These are phyloP conservation scores for Lithophane leautieri DNA, from an alignment of 2,888 invertebrate species.

Conservation along the genomic window DNA sequence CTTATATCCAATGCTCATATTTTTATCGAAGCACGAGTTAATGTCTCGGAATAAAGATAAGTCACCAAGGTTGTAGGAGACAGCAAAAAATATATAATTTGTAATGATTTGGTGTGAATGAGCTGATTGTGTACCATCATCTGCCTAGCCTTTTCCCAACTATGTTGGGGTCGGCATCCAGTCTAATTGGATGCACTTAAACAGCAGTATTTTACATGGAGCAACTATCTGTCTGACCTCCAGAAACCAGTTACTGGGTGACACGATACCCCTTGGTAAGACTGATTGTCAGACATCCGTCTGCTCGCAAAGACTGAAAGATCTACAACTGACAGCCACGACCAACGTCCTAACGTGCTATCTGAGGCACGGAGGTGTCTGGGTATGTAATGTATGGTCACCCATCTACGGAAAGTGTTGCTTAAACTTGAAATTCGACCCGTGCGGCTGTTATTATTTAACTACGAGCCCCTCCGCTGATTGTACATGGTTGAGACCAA, in stretches of 20 bases:
- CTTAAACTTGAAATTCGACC: no score
- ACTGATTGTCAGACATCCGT: neutral
- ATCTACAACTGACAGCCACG: neutral
- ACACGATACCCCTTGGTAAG: no score
- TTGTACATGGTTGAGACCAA: no score
- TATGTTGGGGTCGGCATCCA: neutral
- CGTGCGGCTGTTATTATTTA: no score
- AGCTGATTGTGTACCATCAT: neutral
- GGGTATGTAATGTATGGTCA: no score
- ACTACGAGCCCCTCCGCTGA: no score
- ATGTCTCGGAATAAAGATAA: conserved; percentile 70
- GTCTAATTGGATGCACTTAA: neutral
- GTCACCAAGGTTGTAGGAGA: conserved; percentile 21
- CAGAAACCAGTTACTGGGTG: neutral
- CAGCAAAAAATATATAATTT: conserved; percentile 22
- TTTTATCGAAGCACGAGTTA: conserved; percentile 61
- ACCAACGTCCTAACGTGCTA: no score
- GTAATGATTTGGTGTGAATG: neutral
- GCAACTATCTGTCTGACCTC: neutral
- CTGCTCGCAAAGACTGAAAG: neutral
- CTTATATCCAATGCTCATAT: conserved; percentile 40
- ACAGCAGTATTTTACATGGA: neutral
- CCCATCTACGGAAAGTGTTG: no score
- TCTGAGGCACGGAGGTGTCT: no score
- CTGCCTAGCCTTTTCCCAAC: no score